Evolutionary conservation across 1,140 invertebrate species (phyloP).

Genomic region (Pogonomyrmex californicus): DNA sequence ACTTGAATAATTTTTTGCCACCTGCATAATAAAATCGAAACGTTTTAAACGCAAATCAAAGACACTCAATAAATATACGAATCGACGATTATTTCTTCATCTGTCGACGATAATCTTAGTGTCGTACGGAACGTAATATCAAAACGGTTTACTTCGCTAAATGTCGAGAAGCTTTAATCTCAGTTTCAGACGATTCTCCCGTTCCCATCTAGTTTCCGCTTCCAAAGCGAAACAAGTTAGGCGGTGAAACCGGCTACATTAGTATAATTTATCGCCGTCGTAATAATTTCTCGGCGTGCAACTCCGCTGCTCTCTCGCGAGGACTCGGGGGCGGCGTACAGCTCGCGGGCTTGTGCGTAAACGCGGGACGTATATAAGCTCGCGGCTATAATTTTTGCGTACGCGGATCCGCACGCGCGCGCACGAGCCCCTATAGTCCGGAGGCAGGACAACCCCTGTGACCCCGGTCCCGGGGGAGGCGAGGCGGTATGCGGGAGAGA

Average conservation of each 20-base stretch:
- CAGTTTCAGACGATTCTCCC: background rate
- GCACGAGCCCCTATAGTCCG: background rate
- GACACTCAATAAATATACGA: background rate
- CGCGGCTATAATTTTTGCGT: conserved; percentile 40
- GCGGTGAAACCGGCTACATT: conserved; percentile 3
- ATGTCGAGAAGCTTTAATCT: conserved; percentile 29
- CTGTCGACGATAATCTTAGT: background rate
- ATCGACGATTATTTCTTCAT: background rate
- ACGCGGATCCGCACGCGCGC: conserved; percentile 1
- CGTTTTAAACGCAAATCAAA: conserved; percentile 2
- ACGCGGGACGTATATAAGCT: conserved; percentile 37
- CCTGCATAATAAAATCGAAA: background rate
- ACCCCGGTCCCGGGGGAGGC: background rate
- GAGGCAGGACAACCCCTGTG: conserved; percentile 22
- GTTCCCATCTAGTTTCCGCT: background rate
- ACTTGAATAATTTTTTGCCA: background rate
- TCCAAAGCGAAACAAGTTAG: conserved; percentile 8
- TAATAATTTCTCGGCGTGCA: conserved; percentile 34
- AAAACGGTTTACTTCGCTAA: background rate
- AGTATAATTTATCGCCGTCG: conserved; percentile 40
- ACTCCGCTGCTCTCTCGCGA: background rate
- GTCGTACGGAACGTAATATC: background rate
- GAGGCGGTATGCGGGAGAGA: conserved; percentile 9
- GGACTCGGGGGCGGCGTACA: conserved; percentile 12
- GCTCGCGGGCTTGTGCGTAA: conserved; percentile 4